Conservation (phyloP, 1,140 invertebrate species). For the Zelostemma sp. region DNA sequence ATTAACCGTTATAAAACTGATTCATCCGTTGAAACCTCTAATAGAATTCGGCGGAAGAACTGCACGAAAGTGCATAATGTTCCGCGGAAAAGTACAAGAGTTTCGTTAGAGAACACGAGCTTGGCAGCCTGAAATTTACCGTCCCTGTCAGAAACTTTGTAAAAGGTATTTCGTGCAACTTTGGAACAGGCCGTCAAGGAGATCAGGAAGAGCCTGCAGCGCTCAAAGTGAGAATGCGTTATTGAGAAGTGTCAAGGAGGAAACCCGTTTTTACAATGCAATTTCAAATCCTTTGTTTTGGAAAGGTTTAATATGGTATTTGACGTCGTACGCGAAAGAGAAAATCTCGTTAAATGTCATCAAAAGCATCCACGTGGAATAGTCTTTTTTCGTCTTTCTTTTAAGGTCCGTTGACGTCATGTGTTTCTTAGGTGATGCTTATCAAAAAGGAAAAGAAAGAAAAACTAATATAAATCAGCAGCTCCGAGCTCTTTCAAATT, state of each 20-base stretch:
- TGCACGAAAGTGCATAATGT: too few species aligned
- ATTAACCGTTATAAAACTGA: too few species aligned
- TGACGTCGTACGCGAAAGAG: too few species aligned
- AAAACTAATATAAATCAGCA: too few species aligned
- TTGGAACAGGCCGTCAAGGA: slow-evolving; percentile 50
- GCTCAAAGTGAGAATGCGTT: slow-evolving; percentile 18
- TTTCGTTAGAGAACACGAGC: background rate
- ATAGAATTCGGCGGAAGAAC: too few species aligned
- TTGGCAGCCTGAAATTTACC: background rate
- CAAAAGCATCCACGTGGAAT: background rate
- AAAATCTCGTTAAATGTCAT: background rate
- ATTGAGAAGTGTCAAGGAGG: slow-evolving; percentile 19
- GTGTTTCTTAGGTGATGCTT: background rate
- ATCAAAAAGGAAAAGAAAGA: background rate
- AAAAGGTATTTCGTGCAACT: slow-evolving; percentile 37
- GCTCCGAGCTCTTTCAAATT: too few species aligned
- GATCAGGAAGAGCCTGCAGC: slow-evolving; percentile 50
- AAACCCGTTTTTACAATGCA: slow-evolving; percentile 20
- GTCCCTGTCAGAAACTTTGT: slow-evolving; percentile 16
- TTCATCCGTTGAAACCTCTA: too few species aligned
- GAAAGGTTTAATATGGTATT: too few species aligned
- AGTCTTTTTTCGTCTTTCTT: background rate
- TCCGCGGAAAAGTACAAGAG: background rate
- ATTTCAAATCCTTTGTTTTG: background rate
- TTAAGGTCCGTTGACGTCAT: background rate